Conservation (phyloP, 2,888 invertebrate species). For the Anticlea derivata region DNA sequence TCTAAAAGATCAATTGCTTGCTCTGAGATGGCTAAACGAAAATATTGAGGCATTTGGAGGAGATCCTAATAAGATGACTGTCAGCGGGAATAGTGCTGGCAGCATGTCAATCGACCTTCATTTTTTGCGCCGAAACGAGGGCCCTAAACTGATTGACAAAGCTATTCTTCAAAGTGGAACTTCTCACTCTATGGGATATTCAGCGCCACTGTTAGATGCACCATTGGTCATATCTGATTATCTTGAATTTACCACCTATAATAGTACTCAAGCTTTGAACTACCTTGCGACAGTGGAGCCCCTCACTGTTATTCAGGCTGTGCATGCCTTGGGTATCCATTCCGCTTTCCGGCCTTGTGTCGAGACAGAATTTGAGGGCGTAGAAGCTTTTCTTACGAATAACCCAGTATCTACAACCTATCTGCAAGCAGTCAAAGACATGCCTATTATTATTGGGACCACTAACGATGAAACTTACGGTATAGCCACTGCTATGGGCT, state of each 20-base stretch:
- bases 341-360: slow-evolving; percentile 47
- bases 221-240: slow-evolving; percentile 48
- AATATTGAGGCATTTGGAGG: slow-evolving; percentile 64
- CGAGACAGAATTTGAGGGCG: slow-evolving; percentile 46
- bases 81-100: slow-evolving; percentile 63
- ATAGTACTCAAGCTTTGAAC: slow-evolving; percentile 45
- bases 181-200: no score
- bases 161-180: slow-evolving; percentile 59
- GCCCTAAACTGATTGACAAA: slow-evolving; percentile 53
- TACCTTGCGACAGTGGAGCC: slow-evolving; percentile 48
- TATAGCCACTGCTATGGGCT: not conserved
- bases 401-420: no score
- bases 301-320: slow-evolving; percentile 44
- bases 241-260: slow-evolving; percentile 47
- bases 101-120: slow-evolving; percentile 50
- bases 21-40: slow-evolving; percentile 57
- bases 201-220: no score
- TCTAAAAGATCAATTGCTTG: slow-evolving; percentile 58
- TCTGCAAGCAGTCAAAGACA: slow-evolving; percentile 36
- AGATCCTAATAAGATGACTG: slow-evolving; percentile 52
- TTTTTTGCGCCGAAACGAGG: slow-evolving; percentile 37
- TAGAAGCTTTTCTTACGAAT: slow-evolving; percentile 47
- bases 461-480: slow-evolving; percentile 43
- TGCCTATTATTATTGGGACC: slow-evolving; percentile 48
- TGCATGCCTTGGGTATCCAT: slow-evolving; percentile 36